Conservation (phyloP, 53 echinoderm and acorn worm species). For the Astropecten irregularis region DNA sequence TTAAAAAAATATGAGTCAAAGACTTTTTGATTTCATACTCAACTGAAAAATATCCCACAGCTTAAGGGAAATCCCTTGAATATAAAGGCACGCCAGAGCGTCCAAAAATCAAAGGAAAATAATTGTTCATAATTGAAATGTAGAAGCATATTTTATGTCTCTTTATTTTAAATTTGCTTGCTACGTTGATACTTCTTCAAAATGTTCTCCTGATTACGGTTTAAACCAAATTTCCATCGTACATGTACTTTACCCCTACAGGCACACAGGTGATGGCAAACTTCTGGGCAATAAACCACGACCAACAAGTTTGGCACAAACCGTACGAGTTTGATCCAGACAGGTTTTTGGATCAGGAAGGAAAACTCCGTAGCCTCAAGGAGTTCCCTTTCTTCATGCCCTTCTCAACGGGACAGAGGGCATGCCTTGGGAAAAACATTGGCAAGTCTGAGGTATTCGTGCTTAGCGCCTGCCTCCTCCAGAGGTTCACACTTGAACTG, state of each 20-base stretch:
- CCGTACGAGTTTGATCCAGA: slow-evolving; percentile 86
- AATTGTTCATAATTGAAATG: too few species aligned
- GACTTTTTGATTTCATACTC: too few species aligned
- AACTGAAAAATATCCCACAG: too few species aligned
- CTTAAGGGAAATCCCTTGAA: too few species aligned
- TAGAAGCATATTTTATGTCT: too few species aligned
- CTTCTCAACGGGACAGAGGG: slow-evolving; percentile 92
- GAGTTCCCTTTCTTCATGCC: slow-evolving; percentile 96
- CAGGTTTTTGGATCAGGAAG: slow-evolving; percentile 78
- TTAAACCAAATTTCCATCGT: too few species aligned
- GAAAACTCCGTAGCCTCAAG: slow-evolving; percentile 70
- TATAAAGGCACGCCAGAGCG: too few species aligned
- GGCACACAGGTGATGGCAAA: slow-evolving; percentile 99
- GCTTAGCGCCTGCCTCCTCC: slow-evolving; percentile 84
- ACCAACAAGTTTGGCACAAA: slow-evolving; percentile 72
- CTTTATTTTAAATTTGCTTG: too few species aligned
- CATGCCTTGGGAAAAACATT: slow-evolving; percentile 96
- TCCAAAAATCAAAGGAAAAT: too few species aligned
- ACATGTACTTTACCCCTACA: slow-evolving; percentile 4
- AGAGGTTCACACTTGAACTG: slow-evolving; percentile 68
- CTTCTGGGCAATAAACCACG: slow-evolving; percentile 91
- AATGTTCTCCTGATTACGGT: too few species aligned
- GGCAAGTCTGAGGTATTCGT: slow-evolving; percentile 90
- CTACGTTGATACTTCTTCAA: too few species aligned
- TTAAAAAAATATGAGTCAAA: too few species aligned